Percentiles rank a stretch among this genome's conserved stretches.
Conservation (phyloP, 2,113 vertebrate species). For the Eulacestoma nigropectus region DNA sequence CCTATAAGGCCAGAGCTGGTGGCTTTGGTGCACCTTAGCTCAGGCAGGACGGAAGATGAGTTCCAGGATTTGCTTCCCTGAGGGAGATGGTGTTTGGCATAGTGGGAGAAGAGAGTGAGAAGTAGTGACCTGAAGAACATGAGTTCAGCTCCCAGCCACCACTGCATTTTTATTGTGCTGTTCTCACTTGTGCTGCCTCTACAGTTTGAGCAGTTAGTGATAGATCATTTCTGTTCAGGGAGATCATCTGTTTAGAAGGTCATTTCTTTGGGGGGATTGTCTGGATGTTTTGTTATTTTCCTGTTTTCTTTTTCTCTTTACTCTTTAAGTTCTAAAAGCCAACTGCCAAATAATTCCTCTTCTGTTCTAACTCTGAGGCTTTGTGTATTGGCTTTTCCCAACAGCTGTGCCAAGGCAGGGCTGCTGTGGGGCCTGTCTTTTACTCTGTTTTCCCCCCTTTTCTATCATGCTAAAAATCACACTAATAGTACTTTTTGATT, state of each 20-base stretch:
- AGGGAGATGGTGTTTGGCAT: neutral
- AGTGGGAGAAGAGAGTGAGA: neutral
- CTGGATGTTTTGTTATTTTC: neutral
- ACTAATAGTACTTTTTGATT: slow-evolving; percentile 42
- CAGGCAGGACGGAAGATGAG: neutral
- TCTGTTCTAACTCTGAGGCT: neutral
- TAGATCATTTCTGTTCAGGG: neutral
- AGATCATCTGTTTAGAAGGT: neutral
- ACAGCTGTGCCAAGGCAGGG: neutral
- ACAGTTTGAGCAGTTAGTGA: neutral
- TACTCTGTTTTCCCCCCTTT: neutral
- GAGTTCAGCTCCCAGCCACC: neutral
- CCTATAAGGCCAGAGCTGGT: neutral
- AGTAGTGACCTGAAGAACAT: neutral
- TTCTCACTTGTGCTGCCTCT: neutral
- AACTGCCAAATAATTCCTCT: neutral
- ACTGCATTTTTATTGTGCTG: neutral
- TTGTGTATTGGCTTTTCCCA: neutral
- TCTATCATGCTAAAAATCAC: slow-evolving; percentile 35
- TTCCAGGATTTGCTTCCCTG: neutral
- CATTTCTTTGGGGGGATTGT: accelerated
- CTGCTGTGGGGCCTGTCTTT: neutral
- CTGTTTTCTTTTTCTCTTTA: neutral
- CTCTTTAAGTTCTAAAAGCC: neutral
- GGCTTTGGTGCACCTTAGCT: neutral